phyloP scores from a whole-genome alignment of 2,888 invertebrate species.

The Prenolepis imparis region DNA sequence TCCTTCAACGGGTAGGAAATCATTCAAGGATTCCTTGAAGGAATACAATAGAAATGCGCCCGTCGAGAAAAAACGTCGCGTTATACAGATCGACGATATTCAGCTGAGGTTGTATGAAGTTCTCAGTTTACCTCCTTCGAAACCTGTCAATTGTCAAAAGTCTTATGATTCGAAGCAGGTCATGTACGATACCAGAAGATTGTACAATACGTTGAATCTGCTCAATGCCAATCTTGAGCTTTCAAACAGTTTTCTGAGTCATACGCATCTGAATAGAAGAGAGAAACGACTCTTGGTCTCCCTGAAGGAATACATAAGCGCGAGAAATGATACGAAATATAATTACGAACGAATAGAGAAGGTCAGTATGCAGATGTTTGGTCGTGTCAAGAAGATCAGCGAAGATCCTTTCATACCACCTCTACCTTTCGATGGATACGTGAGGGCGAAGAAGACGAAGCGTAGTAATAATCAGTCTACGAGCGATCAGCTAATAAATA shows the following conservation, averaged over 20 bases:
- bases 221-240: constrained; percentile 77
- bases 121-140: constrained; percentile 64
- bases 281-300: constrained; percentile 77
- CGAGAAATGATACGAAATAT: constrained; percentile 1
- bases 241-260: constrained; percentile 66
- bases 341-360: constrained; percentile 62
- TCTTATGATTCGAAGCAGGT: constrained; percentile 85
- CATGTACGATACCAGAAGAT: constrained; percentile 84
- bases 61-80: neutral
- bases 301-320: constrained; percentile 45
- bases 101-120: constrained; percentile 76
- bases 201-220: constrained; percentile 84
- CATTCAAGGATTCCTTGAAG: no score
- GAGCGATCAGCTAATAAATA: constrained; percentile 63
- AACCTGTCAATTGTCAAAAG: neutral
- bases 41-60: neutral
- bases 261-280: constrained; percentile 69
- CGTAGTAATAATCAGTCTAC: constrained; percentile 36
- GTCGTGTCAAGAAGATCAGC: constrained; percentile 17
- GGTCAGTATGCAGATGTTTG: constrained; percentile 77
- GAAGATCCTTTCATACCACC: constrained; percentile 76
- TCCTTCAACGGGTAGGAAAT: neutral
- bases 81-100: constrained; percentile 82
- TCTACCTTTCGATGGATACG: constrained; percentile 70
- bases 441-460: constrained; percentile 20